A percentile compares a stretch with the other conserved stretches of the same genome.
Evolutionary conservation across 2,888 invertebrate species (phyloP).

Genomic region (Andrena hattorfiana): DNA sequence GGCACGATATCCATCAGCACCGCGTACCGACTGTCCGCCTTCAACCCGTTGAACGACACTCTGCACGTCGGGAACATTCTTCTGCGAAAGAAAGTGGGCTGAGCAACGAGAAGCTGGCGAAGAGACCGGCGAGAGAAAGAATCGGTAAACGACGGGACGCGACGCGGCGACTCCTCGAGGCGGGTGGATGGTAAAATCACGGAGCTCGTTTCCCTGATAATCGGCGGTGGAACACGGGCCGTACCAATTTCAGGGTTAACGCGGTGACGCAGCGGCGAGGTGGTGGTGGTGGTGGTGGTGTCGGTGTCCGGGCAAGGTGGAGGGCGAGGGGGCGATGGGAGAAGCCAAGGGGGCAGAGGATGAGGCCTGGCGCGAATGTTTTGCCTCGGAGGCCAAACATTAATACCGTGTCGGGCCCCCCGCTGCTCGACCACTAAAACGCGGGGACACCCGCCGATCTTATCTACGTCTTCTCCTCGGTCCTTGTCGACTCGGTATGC

Average conservation of each 20-base stretch:
- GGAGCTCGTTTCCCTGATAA: background rate
- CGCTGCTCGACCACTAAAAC: constrained; percentile 84
- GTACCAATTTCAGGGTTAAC: constrained; percentile 64
- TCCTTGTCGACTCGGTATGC: constrained; percentile 83
- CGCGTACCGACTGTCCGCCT: constrained; percentile 94
- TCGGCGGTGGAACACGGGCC: constrained; percentile 31
- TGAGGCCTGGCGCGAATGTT: constrained; percentile 77
- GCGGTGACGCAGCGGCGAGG: constrained; percentile 50
- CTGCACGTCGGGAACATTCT: constrained; percentile 99
- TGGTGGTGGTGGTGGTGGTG: constrained; percentile 7
- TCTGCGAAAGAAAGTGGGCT: constrained; percentile 86
- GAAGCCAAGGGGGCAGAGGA: constrained; percentile 44
- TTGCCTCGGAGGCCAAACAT: constrained; percentile 83
- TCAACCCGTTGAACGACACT: constrained; percentile 95
- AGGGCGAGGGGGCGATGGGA: background rate
- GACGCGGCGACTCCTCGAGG: background rate
- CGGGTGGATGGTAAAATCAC: background rate
- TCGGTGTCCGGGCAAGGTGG: background rate
- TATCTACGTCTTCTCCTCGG: constrained; percentile 83
- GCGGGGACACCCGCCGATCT: constrained; percentile 85
- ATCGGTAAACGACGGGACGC: background rate
- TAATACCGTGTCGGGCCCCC: constrained; percentile 85
- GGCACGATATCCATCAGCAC: constrained; percentile 98
- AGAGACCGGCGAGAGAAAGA: too few relatives aligned
- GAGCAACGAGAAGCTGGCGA: constrained; percentile 21